A percentile compares a stretch with the other conserved stretches of the same genome.
Conservation (phyloP, 1,140 invertebrate species). For the Orchesella cincta region DNA sequence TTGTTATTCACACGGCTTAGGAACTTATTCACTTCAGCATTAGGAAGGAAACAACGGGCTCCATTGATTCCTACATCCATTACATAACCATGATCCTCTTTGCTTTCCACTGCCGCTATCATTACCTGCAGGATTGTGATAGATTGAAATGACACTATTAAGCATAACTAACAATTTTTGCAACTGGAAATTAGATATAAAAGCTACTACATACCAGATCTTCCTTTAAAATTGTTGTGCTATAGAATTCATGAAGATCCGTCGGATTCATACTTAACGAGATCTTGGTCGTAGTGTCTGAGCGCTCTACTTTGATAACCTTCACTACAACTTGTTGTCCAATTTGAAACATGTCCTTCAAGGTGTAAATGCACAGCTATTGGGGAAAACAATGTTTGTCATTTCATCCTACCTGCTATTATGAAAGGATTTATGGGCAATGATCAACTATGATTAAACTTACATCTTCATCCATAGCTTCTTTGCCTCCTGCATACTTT, state of each 20-base stretch:
- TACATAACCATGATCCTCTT: conserved; percentile 79
- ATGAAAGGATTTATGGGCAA: too few species aligned
- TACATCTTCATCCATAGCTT: too few species aligned
- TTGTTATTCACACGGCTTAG: conserved; percentile 6
- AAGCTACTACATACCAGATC: conserved; percentile 54
- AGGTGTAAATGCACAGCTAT: conserved; percentile 55
- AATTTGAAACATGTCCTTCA: conserved; percentile 62
- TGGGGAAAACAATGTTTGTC: conserved; percentile 50
- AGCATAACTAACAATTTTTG: not conserved
- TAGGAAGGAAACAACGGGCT: conserved; percentile 67
- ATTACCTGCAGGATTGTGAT: too few species aligned
- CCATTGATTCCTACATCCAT: conserved; percentile 75
- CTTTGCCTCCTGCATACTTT: conserved; percentile 41
- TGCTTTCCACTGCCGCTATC: conserved; percentile 68
- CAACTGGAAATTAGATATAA: not conserved
- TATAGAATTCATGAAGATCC: conserved; percentile 63
- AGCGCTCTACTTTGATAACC: conserved; percentile 57
- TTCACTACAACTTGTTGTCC: conserved; percentile 68
- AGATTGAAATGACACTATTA: conserved; percentile 32
- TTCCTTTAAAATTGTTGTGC: conserved; percentile 59
- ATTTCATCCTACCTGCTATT: too few species aligned
- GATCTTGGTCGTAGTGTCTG: conserved; percentile 54
- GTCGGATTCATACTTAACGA: conserved; percentile 63
- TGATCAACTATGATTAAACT: too few species aligned
- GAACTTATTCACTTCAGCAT: conserved; percentile 46